phyloP scores from a whole-genome alignment of 37 sponge, comb jelly and placozoan genomes.

The Corticium candelabrum region DNA sequence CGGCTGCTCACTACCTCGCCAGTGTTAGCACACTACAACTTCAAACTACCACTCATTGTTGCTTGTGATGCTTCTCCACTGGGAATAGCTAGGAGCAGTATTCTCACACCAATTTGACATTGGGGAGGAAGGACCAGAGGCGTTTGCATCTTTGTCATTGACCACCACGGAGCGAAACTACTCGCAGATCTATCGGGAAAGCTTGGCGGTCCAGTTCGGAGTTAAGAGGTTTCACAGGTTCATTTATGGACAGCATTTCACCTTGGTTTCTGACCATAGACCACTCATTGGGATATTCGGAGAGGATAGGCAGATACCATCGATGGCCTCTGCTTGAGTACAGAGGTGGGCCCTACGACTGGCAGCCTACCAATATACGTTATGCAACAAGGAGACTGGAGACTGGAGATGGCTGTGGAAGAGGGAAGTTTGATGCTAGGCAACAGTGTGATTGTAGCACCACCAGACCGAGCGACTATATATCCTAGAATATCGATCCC shows the following conservation, averaged over 20 bases:
- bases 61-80: conserved; percentile 29
- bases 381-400: conserved; percentile 17
- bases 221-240: conserved; percentile 43
- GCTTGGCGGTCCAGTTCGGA: conserved; percentile 30
- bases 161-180: conserved; percentile 18
- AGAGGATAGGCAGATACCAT: conserved; percentile 11
- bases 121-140: conserved; percentile 29
- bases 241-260: conserved; percentile 28
- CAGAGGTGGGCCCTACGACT: conserved; percentile 41
- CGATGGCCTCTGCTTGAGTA: conserved; percentile 25
- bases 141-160: conserved; percentile 25
- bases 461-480: no score
- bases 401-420: no score
- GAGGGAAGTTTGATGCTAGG: no score
- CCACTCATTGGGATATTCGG: conserved; percentile 36
- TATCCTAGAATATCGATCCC: no score
- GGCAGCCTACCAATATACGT: conserved; percentile 21
- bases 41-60: background rate
- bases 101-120: conserved; percentile 21
- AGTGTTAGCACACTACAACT: conserved; percentile 25
- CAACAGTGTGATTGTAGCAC: no score
- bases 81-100: conserved; percentile 44
- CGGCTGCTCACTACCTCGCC: conserved; percentile 15
- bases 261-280: conserved; percentile 34
- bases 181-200: conserved; percentile 34